Base-by-base conservation (phyloP, 2,113 vertebrate species). In the Anarrhichthys ocellatus region DNA sequence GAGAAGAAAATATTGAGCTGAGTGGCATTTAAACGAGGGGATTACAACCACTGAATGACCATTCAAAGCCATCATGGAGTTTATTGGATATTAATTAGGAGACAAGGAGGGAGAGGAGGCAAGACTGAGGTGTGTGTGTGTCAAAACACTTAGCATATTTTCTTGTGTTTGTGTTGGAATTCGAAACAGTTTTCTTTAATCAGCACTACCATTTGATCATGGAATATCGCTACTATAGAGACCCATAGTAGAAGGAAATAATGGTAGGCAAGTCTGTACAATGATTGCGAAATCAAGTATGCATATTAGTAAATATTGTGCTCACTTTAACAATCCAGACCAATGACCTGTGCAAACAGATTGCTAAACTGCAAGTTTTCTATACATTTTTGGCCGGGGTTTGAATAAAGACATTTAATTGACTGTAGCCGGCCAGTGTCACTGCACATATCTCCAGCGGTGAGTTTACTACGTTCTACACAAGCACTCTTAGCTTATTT, bases 71-170 rank as follows among this genome's bases (percentile, higher is more conserved):
- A 88, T 88, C 59, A 74, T 80, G 73, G 32, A 76, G 50, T 82
- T 91, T 75, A 92, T 88, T 91, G 82, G 81, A 82, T 92, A 89
- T 92, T 93, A 92, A 93, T 88, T 89, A 90, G 85, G 50, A 75
- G 83, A 82, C 10, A 17, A 32, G 75, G 64, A 65, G 70, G 66
- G 67, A 65, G 46, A 22, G 46, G 18, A 46, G 36, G 44, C 3
- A 46, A 48, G 46, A 48, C 46, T 48, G 46, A 15, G 44, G 34
- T 34, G 34, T 59, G 38, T 63, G 27, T 62, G 61, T 72, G 10
- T 48, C 20, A 76, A 78, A n/a, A 62, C n/a, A 75, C 29, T 62
- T 36, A 67, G 11, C 56, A 34, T 54, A 36, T 52, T 80, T 81
- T 72, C 42, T 61, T 56, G 34, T 68, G 34, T 58, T 59, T 79